These are phyloP conservation scores for Axis porcinus DNA, from an alignment of 2,113 vertebrate genomes.

Conservation along the genomic window DNA sequence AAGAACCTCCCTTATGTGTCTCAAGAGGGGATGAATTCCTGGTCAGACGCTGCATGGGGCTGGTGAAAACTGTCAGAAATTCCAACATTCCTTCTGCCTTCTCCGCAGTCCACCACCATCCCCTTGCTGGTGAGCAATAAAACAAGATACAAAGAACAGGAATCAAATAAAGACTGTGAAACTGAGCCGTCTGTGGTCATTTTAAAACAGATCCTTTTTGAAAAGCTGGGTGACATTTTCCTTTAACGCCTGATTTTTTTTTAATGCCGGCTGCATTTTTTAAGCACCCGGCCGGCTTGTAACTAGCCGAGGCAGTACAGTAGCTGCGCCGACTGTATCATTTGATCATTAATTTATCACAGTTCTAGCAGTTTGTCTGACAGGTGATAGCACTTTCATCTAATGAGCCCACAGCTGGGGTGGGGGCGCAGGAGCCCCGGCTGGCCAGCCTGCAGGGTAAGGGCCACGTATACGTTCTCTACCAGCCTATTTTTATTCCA, in stretches of 20 bases:
- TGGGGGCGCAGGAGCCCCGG: conserved; percentile 60
- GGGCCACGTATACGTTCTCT: neutral
- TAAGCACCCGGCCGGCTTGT: conserved; percentile 83
- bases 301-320: conserved; percentile 86
- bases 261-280: conserved; percentile 89
- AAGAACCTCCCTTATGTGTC: neutral
- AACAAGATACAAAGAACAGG: conserved; percentile 67
- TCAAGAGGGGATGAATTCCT: neutral
- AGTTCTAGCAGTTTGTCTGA: conserved; percentile 98
- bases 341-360: conserved; percentile 99
- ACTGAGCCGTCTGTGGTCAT: conserved; percentile 81
- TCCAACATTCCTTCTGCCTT: neutral
- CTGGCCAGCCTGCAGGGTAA: conserved; percentile 20
- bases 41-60: accelerated
- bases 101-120: neutral
- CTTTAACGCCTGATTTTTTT: conserved; percentile 87
- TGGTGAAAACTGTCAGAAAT: neutral
- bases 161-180: conserved; percentile 71
- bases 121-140: conserved; percentile 37
- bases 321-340: conserved; percentile 86
- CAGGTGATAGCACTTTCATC: conserved; percentile 94
- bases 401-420: conserved; percentile 86
- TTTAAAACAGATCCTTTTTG: conserved; percentile 82
- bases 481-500: neutral
- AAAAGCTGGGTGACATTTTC: conserved; percentile 85